These are phyloP conservation scores for Nomada ferruginata DNA, from an alignment of 2,888 invertebrate genomes.

Conservation along the genomic window DNA sequence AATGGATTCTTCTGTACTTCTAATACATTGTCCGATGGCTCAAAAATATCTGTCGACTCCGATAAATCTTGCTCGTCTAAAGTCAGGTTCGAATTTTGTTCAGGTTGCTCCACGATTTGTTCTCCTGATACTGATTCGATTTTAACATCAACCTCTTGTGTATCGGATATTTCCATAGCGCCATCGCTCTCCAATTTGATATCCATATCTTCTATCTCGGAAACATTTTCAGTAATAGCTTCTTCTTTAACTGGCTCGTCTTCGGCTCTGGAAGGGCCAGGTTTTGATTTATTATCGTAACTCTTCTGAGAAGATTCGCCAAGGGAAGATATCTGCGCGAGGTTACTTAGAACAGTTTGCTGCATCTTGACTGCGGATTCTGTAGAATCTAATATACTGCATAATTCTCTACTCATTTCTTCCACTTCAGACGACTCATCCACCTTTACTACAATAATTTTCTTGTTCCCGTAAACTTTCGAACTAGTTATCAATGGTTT, in stretches of 20 bases:
- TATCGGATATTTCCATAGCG: constrained; percentile 49
- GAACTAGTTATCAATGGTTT: constrained; percentile 70
- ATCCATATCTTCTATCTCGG: constrained; percentile 34
- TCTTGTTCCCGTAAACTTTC: constrained; percentile 81
- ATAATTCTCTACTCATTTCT: constrained; percentile 81
- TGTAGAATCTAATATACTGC: constrained; percentile 80
- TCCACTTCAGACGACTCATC: constrained; percentile 77
- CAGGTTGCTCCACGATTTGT: constrained; percentile 56
- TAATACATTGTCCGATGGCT: constrained; percentile 65
- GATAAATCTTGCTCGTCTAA: constrained; percentile 71
- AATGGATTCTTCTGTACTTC: constrained; percentile 67
- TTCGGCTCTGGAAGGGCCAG: constrained; percentile 29
- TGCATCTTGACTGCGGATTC: constrained; percentile 82
- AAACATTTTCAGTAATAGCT: constrained; percentile 21
- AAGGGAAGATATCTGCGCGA: constrained; percentile 76
- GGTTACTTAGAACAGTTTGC: constrained; percentile 79
- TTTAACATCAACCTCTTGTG: constrained; percentile 60
- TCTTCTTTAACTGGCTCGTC: constrained; percentile 41
- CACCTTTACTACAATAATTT: constrained; percentile 76
- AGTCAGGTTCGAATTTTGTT: constrained; percentile 55
- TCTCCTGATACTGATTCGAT: constrained; percentile 40
- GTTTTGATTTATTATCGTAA: constrained; percentile 44
- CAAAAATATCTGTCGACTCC: constrained; percentile 76
- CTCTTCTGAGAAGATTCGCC: constrained; percentile 58
- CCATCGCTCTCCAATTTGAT: constrained; percentile 51